Percentiles rank a stretch among this genome's conserved stretches.
These are phyloP conservation scores for Venustoraphidia nigricollis DNA, from an alignment of 2,888 invertebrate genomes.

Conservation along the genomic window DNA sequence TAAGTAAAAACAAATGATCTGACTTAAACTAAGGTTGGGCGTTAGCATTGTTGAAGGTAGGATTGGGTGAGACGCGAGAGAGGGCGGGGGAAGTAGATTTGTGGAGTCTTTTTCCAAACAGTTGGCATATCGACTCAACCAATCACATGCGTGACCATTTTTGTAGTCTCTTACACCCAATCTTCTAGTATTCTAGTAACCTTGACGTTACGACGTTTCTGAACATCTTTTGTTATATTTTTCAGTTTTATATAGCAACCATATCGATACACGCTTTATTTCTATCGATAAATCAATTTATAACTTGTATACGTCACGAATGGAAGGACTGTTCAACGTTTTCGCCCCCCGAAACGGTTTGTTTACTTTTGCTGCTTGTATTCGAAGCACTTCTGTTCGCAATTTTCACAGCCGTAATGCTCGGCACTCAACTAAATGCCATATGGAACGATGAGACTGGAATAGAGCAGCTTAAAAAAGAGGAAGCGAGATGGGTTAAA, in stretches of 20 bases:
- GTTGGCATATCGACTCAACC: too few species aligned
- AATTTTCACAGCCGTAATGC: constrained; percentile 95
- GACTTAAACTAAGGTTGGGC: too few species aligned
- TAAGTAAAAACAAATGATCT: constrained; percentile 31
- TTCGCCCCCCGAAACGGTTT: constrained; percentile 91
- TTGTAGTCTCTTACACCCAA: too few species aligned
- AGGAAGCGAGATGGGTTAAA: constrained; percentile 84
- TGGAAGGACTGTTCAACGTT: constrained; percentile 90
- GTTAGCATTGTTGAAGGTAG: too few species aligned
- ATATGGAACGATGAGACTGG: constrained; percentile 99
- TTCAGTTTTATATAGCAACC: constrained; percentile 93
- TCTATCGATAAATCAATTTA: constrained; percentile 83
- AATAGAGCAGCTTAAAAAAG: constrained; percentile 93
- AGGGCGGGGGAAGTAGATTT: too few species aligned
- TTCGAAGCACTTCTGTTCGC: constrained; percentile 94
- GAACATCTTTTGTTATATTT: constrained; percentile 15
- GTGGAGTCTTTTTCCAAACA: too few species aligned
- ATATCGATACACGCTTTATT: constrained; percentile 89
- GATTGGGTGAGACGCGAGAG: too few species aligned
- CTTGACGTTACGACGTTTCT: too few species aligned
- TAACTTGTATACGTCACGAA: constrained; percentile 81
- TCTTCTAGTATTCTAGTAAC: too few species aligned
- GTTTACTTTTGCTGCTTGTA: constrained; percentile 76
- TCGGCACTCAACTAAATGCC: constrained; percentile 89
- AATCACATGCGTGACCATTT: too few species aligned